Evolutionary conservation across 2,797 vertebrate species (phyloP), one percentile per base, ranked within the genome.

Genomic region (Limnodromus scolopaceus): DNA sequence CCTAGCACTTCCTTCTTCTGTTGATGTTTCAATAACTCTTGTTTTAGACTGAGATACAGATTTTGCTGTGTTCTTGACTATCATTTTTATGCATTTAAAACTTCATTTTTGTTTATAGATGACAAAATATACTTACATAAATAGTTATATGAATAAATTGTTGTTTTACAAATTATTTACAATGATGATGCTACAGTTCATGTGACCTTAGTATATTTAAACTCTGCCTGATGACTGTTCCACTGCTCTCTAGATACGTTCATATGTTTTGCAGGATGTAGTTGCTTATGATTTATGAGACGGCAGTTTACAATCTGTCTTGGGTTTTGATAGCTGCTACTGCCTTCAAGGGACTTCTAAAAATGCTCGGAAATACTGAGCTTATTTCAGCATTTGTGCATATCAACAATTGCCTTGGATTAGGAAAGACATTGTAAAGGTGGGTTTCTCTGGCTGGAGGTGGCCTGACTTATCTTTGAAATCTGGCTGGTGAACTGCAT

Each of bases 351-450:
- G 5, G 9, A 16, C 23, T 85, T 79, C 22, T 58, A 38, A 80
- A 53, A 70, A 43, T 46, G 22, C 32, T 55, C 15, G 20, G 66
- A 79, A 76, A 7, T 72, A 13, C 2, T 80, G 55, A 65, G 22
- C 6, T 65, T 75, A n/a, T 61, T 84, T 88, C 46, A 43, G 27
- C 30, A 61, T 79, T 82, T 94, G 14, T 39, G 22, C 20, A 5
- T 24, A 48, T 81, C 55, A 71, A 11, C 15, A 41, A 3, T 43
- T 71, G 9, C 14, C 19, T 60, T 87, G 84, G 11, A 43, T 0
- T 54, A 27, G 49, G 32, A 84, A 17, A 53, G 10, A 13, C 0
- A 0, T 13, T 48, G 30, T 38, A 49, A 30, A 16, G 34, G 13
- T 20, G 48, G n/a, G 2, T 41, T 69, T 54, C 49, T 82, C 19